Base-by-base conservation (phyloP, 2,888 invertebrate genomes). In the Mechanitis messenoides region DNA sequence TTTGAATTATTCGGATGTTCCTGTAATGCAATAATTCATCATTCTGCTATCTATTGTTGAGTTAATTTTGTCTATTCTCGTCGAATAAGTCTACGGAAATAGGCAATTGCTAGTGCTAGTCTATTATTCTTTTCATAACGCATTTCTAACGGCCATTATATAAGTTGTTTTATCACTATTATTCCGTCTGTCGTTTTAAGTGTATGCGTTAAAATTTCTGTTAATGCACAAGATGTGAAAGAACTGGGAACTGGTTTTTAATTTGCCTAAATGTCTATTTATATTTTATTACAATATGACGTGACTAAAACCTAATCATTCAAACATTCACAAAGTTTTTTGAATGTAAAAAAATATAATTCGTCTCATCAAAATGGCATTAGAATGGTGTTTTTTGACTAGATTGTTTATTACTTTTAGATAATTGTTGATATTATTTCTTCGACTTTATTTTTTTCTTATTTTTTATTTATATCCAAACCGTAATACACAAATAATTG, bases 331-430 rank as follows among this genome's bases (percentile, higher is more conserved):
- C 61, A 72, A 62, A 59, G 58, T 60, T 63, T 35, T 61, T 61
- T 73, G 66, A 69, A 62, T 65, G 28, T 71, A 75, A 78, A 83
- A 82, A 81, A 81, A 75, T 71, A 56, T 84, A 84, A 83, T 84
- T 81, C 75, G 75, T 74, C 78, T 82, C 86, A 88, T 88, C 87
- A 87, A 87, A 87, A 83, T 69, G 69, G 75, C 86, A 88, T 88
- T 88, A 88, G 85, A 72, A 69, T 73, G 73, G 72, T 31, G 9
- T 42, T 42, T 42, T 38, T 35, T 35, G 20, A 20, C 20, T 20
- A 20, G 20, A 20, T 35, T 35, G 4, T 38, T 38, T 38, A 38
- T 38, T 38, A 42, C 42, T 3, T 42, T 9, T 2, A 42, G 42
- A 42, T 42, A 42, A 42, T 42, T 11, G 3, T 42, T 20, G 20